Evolutionary conservation across 2,113 vertebrate species (phyloP).

Genomic region (Cheilinus undulatus): DNA sequence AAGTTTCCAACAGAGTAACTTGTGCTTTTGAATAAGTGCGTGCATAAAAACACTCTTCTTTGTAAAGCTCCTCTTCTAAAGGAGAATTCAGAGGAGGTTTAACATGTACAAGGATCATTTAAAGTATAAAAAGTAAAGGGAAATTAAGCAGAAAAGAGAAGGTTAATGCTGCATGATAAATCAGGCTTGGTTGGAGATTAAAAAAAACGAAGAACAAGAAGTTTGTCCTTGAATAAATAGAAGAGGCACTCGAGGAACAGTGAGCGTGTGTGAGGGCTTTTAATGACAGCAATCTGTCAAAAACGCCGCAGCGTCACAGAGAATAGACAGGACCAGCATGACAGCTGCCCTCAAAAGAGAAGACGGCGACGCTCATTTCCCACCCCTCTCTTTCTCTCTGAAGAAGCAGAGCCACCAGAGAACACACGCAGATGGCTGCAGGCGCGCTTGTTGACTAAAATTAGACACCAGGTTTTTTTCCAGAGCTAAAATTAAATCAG

Average conservation of each 20-base stretch:
- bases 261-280: slow-evolving; percentile 41
- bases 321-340: slow-evolving; percentile 45
- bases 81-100: slow-evolving; percentile 10
- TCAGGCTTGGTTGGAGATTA: not conserved
- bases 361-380: slow-evolving; percentile 10
- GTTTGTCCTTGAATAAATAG: slow-evolving; percentile 62
- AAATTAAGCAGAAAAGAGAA: slow-evolving; percentile 14
- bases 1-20: not conserved
- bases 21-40: slow-evolving; percentile 21
- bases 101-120: slow-evolving; percentile 22
- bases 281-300: slow-evolving; percentile 74
- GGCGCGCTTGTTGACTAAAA: slow-evolving; percentile 65
- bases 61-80: slow-evolving; percentile 6
- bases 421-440: slow-evolving; percentile 64
- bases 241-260: slow-evolving; percentile 38
- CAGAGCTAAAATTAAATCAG: slow-evolving; percentile 68
- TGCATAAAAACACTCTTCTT: slow-evolving; percentile 7
- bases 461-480: slow-evolving; percentile 67
- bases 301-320: slow-evolving; percentile 33
- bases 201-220: slow-evolving; percentile 18
- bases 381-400: slow-evolving; percentile 47
- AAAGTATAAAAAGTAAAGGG: slow-evolving; percentile 13
- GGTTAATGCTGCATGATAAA: slow-evolving; percentile 44
- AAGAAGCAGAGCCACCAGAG: slow-evolving; percentile 48
- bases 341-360: slow-evolving; percentile 55